phyloP scores from a whole-genome alignment of 1,140 invertebrate species.

The Planococcus citri region DNA sequence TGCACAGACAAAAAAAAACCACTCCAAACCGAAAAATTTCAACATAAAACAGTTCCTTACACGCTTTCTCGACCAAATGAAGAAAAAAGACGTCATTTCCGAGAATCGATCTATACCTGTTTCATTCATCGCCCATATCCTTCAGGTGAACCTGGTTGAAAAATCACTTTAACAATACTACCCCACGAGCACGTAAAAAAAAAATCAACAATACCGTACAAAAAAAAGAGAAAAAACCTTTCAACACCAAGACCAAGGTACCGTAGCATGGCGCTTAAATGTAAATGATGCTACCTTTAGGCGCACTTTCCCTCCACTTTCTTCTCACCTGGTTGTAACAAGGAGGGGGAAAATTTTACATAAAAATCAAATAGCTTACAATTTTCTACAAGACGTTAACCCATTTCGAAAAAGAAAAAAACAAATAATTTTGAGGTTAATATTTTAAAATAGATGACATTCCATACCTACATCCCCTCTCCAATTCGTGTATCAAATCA shows the following conservation, averaged over 20 bases:
- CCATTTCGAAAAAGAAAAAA: background rate
- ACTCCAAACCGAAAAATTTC: no score
- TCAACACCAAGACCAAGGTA: background rate
- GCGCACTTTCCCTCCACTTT: background rate
- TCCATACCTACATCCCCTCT: slow-evolving; percentile 16
- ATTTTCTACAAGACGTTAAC: background rate
- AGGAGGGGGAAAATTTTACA: background rate
- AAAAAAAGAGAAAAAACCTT: no score
- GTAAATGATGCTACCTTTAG: background rate
- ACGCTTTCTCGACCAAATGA: no score
- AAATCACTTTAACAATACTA: background rate
- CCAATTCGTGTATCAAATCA: background rate
- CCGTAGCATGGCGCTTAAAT: background rate
- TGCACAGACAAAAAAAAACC: no score
- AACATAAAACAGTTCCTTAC: no score
- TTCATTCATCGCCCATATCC: no score
- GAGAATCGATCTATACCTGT: no score
- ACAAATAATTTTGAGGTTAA: background rate
- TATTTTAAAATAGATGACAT: slow-evolving; percentile 15
- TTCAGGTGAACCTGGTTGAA: no score
- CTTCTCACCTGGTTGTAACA: background rate
- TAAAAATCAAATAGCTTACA: background rate
- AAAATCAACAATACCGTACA: background rate
- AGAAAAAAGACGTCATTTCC: no score
- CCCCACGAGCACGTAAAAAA: background rate